Evolutionary conservation across 1,140 invertebrate species (phyloP), one percentile per base, ranked within the genome.

Genomic region (Drosophila neocordata): DNA sequence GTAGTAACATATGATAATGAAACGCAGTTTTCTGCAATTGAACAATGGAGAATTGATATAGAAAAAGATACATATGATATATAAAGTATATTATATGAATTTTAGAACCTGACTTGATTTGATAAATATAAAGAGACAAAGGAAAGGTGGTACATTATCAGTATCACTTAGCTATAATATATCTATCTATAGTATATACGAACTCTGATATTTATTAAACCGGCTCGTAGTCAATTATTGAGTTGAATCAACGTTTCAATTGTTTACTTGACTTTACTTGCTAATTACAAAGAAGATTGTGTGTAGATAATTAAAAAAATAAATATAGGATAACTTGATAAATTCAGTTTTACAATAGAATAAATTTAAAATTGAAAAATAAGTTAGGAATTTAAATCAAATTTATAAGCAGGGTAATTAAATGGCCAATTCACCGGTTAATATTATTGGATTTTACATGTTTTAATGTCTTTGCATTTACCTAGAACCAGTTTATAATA

Each of bases 401-500:
- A 48, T 20, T 48, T 20, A 2, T 20, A 4, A 20, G 18, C 15
- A 48, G 41, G 7, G 41, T 44, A 44, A 18, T 13, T 2, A 4
- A 9, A 20, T 9, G 15, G 15, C 4, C 41, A 7, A 48, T 8
- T 15, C 6, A 44, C 2, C 13, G 7, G 41, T 6, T 44, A 15
- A 48, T 48, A 15, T 4, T 1, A 20, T 4, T 20, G 2, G 8
- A 20, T 15, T 20, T 11, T 5, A 48, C 9, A 18, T n/a, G n/a
- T n/a, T n/a, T 48, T 12, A 48, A 48, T 48, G 41, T 48, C 41
- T 48, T 9, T 48, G 67, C 2, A 8, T 15, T 15, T 24, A 13
- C 66, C 34, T 24, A 53, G 11, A 38, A 55, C 12, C n/a, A 51
- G 27, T 31, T 12, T 60, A 35, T 44, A 52, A 69, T 22, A 56